Evolutionary conservation across 2,888 invertebrate species (phyloP).

Genomic region (Latrodectus elegans): DNA sequence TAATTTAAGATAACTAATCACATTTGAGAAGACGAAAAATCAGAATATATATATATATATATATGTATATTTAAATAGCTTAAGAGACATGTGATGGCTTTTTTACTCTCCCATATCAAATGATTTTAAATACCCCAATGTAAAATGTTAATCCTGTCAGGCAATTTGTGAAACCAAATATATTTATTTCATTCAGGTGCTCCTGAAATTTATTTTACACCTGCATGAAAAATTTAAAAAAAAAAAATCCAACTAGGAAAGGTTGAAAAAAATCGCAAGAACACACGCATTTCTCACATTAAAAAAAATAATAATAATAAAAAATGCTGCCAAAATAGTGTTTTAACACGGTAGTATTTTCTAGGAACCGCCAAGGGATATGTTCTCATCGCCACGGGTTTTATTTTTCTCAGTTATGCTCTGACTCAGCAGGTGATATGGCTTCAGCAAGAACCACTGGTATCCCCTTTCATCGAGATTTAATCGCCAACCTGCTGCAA

Average conservation of each 20-base stretch:
- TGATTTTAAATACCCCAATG: too few species aligned
- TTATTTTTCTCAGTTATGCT: constrained; percentile 8
- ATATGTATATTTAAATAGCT: too few species aligned
- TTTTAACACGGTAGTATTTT: constrained; percentile 12
- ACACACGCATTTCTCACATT: constrained; percentile 41
- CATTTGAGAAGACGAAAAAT: too few species aligned
- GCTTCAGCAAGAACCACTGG: constrained; percentile 20
- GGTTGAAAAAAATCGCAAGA: constrained; percentile 6
- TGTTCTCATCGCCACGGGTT: not conserved
- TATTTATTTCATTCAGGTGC: too few species aligned
- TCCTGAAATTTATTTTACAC: not conserved
- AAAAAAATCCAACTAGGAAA: not conserved
- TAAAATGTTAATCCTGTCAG: too few species aligned
- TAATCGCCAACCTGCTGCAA: constrained; percentile 25
- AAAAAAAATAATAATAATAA: constrained; percentile 28
- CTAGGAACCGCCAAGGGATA: not conserved
- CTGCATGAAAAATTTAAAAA: not conserved
- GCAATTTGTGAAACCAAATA: too few species aligned
- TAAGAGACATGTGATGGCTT: too few species aligned
- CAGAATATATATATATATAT: too few species aligned
- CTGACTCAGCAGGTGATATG: constrained; percentile 45
- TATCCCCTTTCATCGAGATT: constrained; percentile 6
- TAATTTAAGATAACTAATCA: too few species aligned
- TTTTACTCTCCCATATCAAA: too few species aligned
- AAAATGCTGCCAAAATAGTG: not conserved